Evolutionary conservation across 1,140 invertebrate genomes (phyloP).

Genomic region (Trichogramma pretiosum): DNA sequence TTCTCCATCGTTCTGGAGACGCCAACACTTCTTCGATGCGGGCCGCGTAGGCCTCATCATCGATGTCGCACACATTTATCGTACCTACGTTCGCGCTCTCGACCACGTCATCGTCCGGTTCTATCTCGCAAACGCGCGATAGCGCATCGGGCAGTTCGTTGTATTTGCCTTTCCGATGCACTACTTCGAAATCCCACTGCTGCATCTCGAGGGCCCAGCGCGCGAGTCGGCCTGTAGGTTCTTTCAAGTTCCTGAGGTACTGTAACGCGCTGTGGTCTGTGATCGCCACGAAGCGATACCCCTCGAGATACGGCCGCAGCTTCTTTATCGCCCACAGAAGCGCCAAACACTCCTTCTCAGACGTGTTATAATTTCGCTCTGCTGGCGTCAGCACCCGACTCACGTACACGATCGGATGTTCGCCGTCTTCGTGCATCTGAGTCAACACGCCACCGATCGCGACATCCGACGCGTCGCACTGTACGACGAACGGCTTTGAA

Average conservation of each 20-base stretch:
- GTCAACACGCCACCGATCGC: not conserved
- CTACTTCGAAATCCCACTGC: not conserved
- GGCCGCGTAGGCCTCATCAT: too few species aligned
- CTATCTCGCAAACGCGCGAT: too few species aligned
- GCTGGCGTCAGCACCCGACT: not conserved
- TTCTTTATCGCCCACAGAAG: not conserved
- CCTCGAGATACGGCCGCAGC: not conserved
- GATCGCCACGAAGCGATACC: not conserved
- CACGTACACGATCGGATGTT: too few species aligned
- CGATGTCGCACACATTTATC: too few species aligned
- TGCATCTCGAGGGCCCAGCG: not conserved
- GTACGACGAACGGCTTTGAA: not conserved
- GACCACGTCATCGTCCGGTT: too few species aligned
- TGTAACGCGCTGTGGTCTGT: not conserved
- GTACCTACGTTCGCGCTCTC: too few species aligned
- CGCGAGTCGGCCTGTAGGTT: not conserved
- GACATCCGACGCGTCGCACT: not conserved
- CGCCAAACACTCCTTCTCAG: slow-evolving; percentile 1
- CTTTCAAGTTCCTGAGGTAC: not conserved
- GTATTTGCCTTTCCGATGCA: too few species aligned
- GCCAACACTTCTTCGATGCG: too few species aligned
- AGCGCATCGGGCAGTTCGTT: not conserved
- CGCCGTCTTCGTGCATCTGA: not conserved
- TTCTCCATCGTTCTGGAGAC: too few species aligned
- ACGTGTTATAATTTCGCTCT: not conserved